Base-by-base conservation (phyloP, 1,140 invertebrate species). In the Bathynomus jamesi region DNA sequence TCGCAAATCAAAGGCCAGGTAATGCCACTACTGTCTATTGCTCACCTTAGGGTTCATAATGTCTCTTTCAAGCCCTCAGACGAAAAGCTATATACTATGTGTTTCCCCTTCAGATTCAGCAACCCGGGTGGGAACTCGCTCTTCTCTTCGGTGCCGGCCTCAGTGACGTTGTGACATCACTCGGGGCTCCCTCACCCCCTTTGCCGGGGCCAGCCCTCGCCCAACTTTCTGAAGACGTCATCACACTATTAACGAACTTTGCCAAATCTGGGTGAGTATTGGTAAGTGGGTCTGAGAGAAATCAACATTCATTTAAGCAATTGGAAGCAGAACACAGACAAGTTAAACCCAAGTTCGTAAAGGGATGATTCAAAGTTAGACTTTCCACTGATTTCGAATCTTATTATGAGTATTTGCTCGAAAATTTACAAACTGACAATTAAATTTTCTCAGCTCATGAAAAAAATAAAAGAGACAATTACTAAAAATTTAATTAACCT, bases 241-340 rank as follows among this genome's bases (percentile, higher is more conserved):
- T 77, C 63, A 77, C 76, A 2, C 64, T 77, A 0, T 31, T 77
- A 61, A 77, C 76, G 11, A 77, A 77, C 69, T 77, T 77, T 53
- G 76, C 72, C 21, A 77, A 77, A 66, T 77, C 76, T 17, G 76
- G 76, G 76, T 77, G 25, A 77, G 65, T 40, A 32, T 32, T 31
- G 30, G 28, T 67, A 46, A 13, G 28, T 32, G 65, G 65, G 31
- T 21, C 0, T 53, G 46, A 53, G 11, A 53, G 46, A 13, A 53
- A 53, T 53, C 11, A 53, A 21, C 21, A 53, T 11, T 53, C 11
- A 53, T 21, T n/a, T n/a, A n/a, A n/a, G n/a, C n/a, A n/a, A n/a
- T n/a, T n/a, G n/a, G n/a, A n/a, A n/a, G n/a, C n/a, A n/a, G n/a
- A n/a, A n/a, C n/a, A n/a, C n/a, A n/a, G n/a, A n/a, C n/a, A n/a